A percentile compares a stretch with the other conserved stretches of the same genome.
Conservation (phyloP, 2,797 vertebrate genomes). For the Cynopterus sphinx region DNA sequence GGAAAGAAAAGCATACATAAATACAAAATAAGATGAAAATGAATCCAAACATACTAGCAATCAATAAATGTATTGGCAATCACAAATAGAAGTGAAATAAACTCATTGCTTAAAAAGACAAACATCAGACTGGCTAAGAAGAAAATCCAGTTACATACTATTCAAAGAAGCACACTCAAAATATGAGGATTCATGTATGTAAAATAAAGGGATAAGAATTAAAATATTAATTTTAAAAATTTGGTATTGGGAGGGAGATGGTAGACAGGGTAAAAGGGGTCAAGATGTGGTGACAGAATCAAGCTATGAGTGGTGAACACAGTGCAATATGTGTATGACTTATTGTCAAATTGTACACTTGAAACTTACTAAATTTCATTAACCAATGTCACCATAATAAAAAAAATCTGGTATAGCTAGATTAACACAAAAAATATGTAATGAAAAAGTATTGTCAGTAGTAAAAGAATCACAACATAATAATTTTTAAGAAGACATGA, state of each 20-base stretch:
- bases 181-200: background rate
- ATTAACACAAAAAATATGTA: background rate
- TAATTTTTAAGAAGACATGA: background rate
- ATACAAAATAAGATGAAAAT: conserved; percentile 4
- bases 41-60: background rate
- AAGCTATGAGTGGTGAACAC: too few species aligned
- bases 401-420: background rate
- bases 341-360: too few species aligned
- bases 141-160: background rate
- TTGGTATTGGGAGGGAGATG: background rate
- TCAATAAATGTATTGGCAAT: background rate
- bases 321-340: too few species aligned
- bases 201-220: background rate
- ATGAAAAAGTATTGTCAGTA: background rate
- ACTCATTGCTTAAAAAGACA: background rate
- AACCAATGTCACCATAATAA: too few species aligned
- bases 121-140: background rate
- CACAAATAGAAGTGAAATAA: background rate
- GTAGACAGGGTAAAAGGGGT: too few species aligned
- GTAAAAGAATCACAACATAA: background rate
- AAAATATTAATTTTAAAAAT: conserved; percentile 24
- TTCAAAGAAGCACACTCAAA: background rate
- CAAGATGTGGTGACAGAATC: too few species aligned
- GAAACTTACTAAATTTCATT: too few species aligned
- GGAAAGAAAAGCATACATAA: background rate